These are phyloP conservation scores for Apoderus coryli DNA, from an alignment of 2,888 invertebrate species.

Conservation along the genomic window DNA sequence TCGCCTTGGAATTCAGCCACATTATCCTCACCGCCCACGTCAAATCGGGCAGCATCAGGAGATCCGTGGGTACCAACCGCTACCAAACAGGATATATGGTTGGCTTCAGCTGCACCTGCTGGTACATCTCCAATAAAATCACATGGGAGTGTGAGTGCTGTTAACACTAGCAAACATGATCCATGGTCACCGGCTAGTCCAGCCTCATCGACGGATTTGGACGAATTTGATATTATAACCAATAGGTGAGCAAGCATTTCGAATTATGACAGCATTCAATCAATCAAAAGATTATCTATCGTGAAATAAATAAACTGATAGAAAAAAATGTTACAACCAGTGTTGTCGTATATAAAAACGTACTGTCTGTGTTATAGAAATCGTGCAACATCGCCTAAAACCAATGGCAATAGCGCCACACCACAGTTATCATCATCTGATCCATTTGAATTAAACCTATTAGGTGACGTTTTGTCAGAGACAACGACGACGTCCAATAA, in stretches of 20 bases:
- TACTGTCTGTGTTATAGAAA: slow-evolving; percentile 14
- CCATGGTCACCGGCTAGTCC: slow-evolving; percentile 38
- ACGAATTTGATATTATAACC: slow-evolving; percentile 77
- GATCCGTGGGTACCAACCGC: slow-evolving; percentile 41
- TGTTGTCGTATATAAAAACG: too few relatives aligned
- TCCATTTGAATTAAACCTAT: slow-evolving; percentile 54
- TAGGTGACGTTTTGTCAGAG: slow-evolving; percentile 39
- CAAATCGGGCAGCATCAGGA: slow-evolving; percentile 22
- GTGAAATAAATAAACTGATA: too few relatives aligned
- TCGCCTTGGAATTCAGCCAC: slow-evolving; percentile 51
- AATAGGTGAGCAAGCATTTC: slow-evolving; percentile 42
- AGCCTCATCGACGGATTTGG: slow-evolving; percentile 51
- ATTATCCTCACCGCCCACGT: slow-evolving; percentile 22
- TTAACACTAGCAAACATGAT: slow-evolving; percentile 27
- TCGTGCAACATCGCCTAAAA: slow-evolving; percentile 15
- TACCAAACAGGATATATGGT: slow-evolving; percentile 23
- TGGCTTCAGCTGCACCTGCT: slow-evolving; percentile 13
- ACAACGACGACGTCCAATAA: slow-evolving; percentile 36
- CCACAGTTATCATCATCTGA: too few relatives aligned
- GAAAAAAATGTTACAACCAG: too few relatives aligned
- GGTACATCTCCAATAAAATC: slow-evolving; percentile 25
- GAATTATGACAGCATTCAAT: too few relatives aligned
- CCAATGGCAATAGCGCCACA: slow-evolving; percentile 14
- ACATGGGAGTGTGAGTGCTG: slow-evolving; percentile 14
- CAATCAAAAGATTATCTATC: too few relatives aligned